Percentiles rank a stretch among this genome's conserved stretches.
Conservation (phyloP, 2,888 invertebrate genomes). For the Heliconius aoede region DNA sequence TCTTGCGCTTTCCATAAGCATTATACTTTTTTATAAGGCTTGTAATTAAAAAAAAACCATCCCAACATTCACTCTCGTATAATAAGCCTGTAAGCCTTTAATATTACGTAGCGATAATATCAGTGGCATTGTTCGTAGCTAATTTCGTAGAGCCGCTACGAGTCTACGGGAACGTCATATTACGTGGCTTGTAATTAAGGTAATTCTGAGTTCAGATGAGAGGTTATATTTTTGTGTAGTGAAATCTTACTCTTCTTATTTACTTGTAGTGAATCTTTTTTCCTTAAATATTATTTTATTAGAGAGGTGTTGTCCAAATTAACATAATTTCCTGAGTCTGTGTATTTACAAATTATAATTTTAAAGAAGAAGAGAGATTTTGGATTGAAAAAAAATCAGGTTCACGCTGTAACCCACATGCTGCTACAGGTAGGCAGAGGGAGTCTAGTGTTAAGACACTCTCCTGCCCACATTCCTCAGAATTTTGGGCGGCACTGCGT, state of each 20-base stretch:
- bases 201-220: constrained; percentile 29
- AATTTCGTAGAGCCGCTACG: constrained; percentile 35
- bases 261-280: not conserved
- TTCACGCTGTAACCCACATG: not conserved
- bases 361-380: too few relatives aligned
- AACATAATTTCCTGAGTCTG: not conserved
- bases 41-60: constrained; percentile 19
- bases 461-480: not conserved
- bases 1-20: too few relatives aligned
- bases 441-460: not conserved
- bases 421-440: not conserved
- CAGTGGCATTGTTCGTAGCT: constrained; percentile 35
- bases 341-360: not conserved
- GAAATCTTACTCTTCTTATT: not conserved
- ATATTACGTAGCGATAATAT: constrained; percentile 28
- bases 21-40: too few relatives aligned
- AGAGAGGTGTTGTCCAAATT: not conserved
- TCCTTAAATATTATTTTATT: too few relatives aligned
- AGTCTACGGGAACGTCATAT: constrained; percentile 34
- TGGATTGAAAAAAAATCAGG: not conserved
- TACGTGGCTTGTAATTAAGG: constrained; percentile 24
- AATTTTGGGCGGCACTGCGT: too few relatives aligned
- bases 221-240: constrained; percentile 4
- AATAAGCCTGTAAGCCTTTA: constrained; percentile 18
- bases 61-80: not conserved